Percentiles rank a stretch among this genome's conserved stretches.
These are phyloP conservation scores for Antrozous pallidus DNA, from an alignment of 2,797 vertebrate species.

Conservation along the genomic window DNA sequence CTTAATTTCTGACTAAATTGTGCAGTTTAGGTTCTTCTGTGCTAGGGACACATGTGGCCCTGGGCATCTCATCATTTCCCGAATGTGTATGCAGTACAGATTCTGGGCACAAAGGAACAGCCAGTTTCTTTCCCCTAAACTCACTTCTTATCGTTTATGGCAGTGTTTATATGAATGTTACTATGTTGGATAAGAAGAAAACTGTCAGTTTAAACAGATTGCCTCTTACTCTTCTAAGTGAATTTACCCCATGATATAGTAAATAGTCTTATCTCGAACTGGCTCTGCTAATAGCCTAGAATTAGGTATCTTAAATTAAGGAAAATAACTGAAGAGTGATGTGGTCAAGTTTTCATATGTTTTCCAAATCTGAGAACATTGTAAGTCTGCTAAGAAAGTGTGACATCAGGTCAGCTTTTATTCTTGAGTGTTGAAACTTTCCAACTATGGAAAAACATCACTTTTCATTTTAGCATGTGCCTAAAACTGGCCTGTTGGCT, in stretches of 20 bases:
- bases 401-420: slow-evolving; percentile 22
- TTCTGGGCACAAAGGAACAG: neutral
- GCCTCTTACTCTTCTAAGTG: neutral
- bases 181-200: neutral
- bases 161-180: neutral
- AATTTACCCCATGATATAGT: neutral
- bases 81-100: neutral
- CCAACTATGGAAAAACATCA: slow-evolving; percentile 22
- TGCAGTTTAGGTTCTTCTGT: neutral
- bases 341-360: slow-evolving; percentile 17
- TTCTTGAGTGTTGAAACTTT: slow-evolving; percentile 43
- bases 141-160: neutral
- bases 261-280: neutral
- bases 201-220: neutral
- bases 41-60: neutral
- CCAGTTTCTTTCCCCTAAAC: neutral
- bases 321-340: neutral
- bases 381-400: neutral
- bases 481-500: neutral
- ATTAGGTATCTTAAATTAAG: neutral
- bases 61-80: neutral
- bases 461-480: neutral
- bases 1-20: slow-evolving; percentile 12
- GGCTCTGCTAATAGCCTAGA: neutral
- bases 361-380: slow-evolving; percentile 49